A percentile compares a stretch with the other conserved stretches of the same genome.
phyloP scores from a whole-genome alignment of 2,888 invertebrate genomes.

The Nudaria mundana region DNA sequence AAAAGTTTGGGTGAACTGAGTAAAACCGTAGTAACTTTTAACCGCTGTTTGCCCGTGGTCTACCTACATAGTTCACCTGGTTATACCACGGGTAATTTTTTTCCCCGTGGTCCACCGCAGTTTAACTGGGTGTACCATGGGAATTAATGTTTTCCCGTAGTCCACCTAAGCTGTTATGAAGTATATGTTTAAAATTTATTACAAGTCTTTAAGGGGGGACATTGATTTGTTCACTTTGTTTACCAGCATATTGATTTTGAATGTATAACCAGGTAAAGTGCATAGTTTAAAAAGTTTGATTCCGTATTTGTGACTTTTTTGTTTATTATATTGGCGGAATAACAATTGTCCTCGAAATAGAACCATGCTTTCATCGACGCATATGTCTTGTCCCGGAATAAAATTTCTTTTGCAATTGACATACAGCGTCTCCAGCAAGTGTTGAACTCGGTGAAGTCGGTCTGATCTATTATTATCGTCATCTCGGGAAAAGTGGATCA shows the following conservation, averaged over 20 bases:
- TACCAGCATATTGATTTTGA: slow-evolving; percentile 11
- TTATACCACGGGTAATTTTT: too few species aligned
- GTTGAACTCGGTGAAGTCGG: background rate
- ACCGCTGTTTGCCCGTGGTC: too few species aligned
- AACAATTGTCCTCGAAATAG: slow-evolving; percentile 10
- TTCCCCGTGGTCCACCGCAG: too few species aligned
- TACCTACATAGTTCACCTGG: too few species aligned
- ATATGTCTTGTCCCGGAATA: background rate
- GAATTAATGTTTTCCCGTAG: too few species aligned
- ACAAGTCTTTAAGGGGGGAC: too few species aligned
- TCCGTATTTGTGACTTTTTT: slow-evolving; percentile 11
- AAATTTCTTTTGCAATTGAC: background rate
- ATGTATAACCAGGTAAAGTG: slow-evolving; percentile 14
- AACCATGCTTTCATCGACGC: slow-evolving; percentile 1
- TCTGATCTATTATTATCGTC: background rate
- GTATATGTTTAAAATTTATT: too few species aligned
- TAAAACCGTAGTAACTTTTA: too few species aligned
- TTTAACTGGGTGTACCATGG: too few species aligned
- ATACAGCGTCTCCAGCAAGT: slow-evolving; percentile 1
- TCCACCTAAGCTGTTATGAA: too few species aligned
- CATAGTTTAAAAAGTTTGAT: slow-evolving; percentile 15
- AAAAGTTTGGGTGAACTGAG: too few species aligned
- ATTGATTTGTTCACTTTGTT: slow-evolving; percentile 6
- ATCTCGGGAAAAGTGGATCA: background rate
- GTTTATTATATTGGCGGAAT: slow-evolving; percentile 11